Conservation (phyloP, 2,113 vertebrate species). For the Nycticorax nycticorax region DNA sequence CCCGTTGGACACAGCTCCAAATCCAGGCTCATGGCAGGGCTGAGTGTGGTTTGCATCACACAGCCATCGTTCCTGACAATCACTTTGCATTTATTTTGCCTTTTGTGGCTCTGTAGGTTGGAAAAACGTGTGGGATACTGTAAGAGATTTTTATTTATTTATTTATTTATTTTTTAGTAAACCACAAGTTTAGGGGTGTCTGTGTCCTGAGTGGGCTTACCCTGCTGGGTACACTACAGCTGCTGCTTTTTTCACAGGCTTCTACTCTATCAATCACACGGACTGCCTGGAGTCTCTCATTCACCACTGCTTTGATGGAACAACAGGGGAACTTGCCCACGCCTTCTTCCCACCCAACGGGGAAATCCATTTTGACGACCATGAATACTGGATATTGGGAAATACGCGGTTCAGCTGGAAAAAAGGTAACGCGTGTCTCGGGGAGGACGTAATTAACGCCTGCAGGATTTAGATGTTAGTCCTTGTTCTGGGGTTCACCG, state of each 20-base stretch:
- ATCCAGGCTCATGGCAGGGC: neutral
- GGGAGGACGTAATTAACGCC: rapidly evolving
- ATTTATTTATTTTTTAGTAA: too few species aligned
- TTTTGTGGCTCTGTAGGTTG: neutral
- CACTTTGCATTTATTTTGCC: neutral
- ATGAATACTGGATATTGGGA: constrained; percentile 95
- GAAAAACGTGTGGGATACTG: neutral
- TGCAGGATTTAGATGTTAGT: rapidly evolving
- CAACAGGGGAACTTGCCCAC: constrained; percentile 93
- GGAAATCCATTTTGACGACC: constrained; percentile 96
- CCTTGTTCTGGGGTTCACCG: neutral
- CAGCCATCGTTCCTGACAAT: neutral
- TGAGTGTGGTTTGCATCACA: neutral
- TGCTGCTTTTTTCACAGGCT: constrained; percentile 75
- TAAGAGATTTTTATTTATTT: too few species aligned
- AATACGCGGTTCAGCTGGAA: constrained; percentile 97
- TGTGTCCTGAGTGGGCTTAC: neutral
- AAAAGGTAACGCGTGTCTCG: constrained; percentile 74
- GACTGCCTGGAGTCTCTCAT: constrained; percentile 89
- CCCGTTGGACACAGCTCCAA: neutral
- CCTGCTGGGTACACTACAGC: neutral
- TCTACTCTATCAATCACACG: constrained; percentile 93
- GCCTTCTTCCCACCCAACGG: constrained; percentile 93
- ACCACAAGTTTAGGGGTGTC: neutral
- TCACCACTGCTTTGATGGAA: constrained; percentile 97